Percentiles rank a stretch among this genome's conserved stretches.
Conservation (phyloP, 1,140 invertebrate species). For the Vanessa tameamea region DNA sequence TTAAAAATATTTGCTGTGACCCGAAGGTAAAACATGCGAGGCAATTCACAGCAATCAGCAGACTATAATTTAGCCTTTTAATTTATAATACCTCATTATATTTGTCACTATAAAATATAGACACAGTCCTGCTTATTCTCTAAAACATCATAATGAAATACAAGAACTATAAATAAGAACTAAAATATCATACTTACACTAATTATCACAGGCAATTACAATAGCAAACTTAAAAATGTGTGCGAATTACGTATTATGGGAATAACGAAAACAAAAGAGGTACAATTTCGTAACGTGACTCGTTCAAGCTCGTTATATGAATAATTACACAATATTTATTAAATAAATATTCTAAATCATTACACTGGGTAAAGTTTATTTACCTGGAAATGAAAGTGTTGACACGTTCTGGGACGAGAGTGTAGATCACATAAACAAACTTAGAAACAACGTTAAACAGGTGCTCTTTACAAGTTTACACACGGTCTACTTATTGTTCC, state of each 20-base stretch:
- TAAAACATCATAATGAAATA: background rate
- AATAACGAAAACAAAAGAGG: constrained; percentile 1
- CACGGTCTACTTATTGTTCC: background rate
- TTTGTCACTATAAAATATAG: background rate
- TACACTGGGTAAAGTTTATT: constrained; percentile 6
- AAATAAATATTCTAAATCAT: constrained; percentile 16
- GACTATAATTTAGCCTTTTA: too few species aligned
- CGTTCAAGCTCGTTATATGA: constrained; percentile 1
- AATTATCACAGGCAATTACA: background rate
- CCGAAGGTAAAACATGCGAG: too few species aligned
- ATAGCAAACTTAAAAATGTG: background rate
- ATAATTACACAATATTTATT: background rate
- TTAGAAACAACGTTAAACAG: constrained; percentile 27
- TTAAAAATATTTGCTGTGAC: too few species aligned
- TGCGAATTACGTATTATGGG: constrained; percentile 8
- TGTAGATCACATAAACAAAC: constrained; percentile 14
- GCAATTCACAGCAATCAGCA: too few species aligned
- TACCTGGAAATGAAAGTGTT: constrained; percentile 11
- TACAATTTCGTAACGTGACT: constrained; percentile 1
- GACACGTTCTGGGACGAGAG: background rate
- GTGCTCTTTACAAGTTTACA: constrained; percentile 10
- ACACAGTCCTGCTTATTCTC: too few species aligned
- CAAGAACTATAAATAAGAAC: background rate
- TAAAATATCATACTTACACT: background rate
- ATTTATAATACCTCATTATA: background rate